These are phyloP conservation scores for Acanthis flammea DNA, from an alignment of 2,797 vertebrate species.

Conservation along the genomic window DNA sequence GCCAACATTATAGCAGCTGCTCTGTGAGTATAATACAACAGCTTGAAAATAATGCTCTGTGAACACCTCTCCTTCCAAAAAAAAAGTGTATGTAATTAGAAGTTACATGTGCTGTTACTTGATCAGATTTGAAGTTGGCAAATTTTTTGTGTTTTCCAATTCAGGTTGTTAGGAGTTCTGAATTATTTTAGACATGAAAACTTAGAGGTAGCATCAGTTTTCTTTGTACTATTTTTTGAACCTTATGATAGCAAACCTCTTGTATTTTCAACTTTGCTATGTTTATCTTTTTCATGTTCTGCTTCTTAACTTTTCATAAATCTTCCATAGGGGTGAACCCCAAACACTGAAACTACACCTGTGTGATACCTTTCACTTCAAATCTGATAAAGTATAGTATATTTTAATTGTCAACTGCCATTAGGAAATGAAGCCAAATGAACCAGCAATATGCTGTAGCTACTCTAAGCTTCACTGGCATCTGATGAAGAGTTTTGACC, in stretches of 20 bases:
- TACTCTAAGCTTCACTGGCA: background rate
- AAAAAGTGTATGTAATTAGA: background rate
- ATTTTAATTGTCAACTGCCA: background rate
- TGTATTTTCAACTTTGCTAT: background rate
- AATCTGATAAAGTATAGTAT: background rate
- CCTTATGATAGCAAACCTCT: background rate
- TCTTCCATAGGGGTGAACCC: background rate
- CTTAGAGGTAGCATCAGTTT: background rate
- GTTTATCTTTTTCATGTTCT: background rate
- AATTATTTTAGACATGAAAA: background rate
- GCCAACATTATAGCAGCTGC: background rate
- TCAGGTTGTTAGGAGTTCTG: background rate
- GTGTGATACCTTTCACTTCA: conserved; percentile 13
- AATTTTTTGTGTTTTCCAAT: background rate
- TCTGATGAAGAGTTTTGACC: background rate
- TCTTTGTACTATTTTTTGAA: background rate
- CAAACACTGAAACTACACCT: background rate
- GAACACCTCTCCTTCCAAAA: rapidly evolving
- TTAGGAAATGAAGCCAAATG: background rate
- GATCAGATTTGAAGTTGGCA: background rate
- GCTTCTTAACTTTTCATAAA: background rate
- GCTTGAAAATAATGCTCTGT: background rate
- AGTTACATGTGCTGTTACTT: background rate
- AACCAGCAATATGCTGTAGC: background rate
- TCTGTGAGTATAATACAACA: background rate